Evolutionary conservation across 2,888 invertebrate species (phyloP), one percentile per base, ranked within the genome.

Genomic region (Nomada hirtipes): DNA sequence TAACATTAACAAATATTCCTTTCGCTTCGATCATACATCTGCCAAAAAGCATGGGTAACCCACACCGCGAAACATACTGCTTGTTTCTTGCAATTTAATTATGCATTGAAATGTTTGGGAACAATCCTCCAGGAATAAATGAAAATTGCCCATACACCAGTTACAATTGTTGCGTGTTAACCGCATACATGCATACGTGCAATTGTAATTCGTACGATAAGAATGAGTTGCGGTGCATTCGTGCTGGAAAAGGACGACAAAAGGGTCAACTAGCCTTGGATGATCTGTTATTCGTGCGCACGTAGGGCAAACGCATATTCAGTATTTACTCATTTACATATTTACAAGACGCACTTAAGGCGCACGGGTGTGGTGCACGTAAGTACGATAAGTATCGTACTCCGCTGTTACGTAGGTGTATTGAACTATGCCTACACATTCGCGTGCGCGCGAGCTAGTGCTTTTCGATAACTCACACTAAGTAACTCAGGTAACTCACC

Each of bases 301-400:
- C 71, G 52, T 36, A 59, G 53, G 55, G 50, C 61, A 61, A 57
- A 42, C 82, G 74, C 61, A 52, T 70, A 71, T 65, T 71, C 72
- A 53, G 60, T 72, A 76, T 75, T 78, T 72, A 63, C 63, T 75
- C 68, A 83, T 83, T 83, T 82, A 71, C 82, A 83, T 83, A 82
- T 75, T 82, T 74, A 78, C 82, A 75, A 74, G 74, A 52, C 71
- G 70, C 75, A 78, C 63, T 77, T 75, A 82, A 79, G 55, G 20
- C 52, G 23, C 74, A 57, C 26, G 82, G 65, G 72, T 68, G 68
- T 76, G 75, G 65, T 75, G 81, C 75, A 81, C 81, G 76, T 50
- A 81, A 82, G 57, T 55, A 29, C 81, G 81, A 82, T 81, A 76
- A 76, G 72, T 82, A 72, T 76, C 76, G 68, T 69, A 57, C 65